Conservation (phyloP, 1,140 invertebrate species). For the Cotesia vestalis region DNA sequence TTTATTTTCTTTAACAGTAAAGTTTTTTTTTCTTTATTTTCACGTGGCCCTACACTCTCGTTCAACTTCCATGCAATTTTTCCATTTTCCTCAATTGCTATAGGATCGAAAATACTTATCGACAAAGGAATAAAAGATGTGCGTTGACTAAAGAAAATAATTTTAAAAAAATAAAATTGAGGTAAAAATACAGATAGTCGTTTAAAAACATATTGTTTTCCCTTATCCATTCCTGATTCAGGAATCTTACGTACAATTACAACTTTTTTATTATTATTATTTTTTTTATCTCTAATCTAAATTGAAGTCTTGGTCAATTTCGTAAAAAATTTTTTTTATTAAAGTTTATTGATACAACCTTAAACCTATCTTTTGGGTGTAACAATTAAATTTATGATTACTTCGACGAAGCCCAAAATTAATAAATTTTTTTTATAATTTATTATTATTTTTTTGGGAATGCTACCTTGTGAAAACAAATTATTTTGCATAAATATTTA, state of each 20-base stretch:
- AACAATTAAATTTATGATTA: not conserved
- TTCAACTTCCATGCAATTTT: slow-evolving; percentile 21
- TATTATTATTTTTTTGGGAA: too few relatives aligned
- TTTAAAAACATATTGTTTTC: not conserved
- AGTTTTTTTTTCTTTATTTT: not conserved
- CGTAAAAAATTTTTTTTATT: slow-evolving; percentile 45
- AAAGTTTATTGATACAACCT: slow-evolving; percentile 3
- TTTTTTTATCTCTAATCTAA: slow-evolving; percentile 28
- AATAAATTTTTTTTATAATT: too few relatives aligned
- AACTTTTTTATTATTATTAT: slow-evolving; percentile 1
- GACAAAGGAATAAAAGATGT: slow-evolving; percentile 10
- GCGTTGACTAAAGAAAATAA: not conserved
- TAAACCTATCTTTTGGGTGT: not conserved
- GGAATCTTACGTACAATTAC: slow-evolving; percentile 3
- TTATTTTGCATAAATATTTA: too few relatives aligned
- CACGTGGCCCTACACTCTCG: not conserved
- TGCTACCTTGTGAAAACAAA: too few relatives aligned
- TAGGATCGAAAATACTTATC: slow-evolving; percentile 7
- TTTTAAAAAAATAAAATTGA: not conserved
- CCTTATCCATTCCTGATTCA: not conserved
- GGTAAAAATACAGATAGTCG: not conserved
- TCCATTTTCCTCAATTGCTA: slow-evolving; percentile 3
- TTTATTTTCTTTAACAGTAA: slow-evolving; percentile 2
- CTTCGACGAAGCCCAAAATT: too few relatives aligned
- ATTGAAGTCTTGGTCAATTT: slow-evolving; percentile 47